Evolutionary conservation across 1,140 invertebrate genomes (phyloP).

Genomic region (Yoshiicerus persimilis): DNA sequence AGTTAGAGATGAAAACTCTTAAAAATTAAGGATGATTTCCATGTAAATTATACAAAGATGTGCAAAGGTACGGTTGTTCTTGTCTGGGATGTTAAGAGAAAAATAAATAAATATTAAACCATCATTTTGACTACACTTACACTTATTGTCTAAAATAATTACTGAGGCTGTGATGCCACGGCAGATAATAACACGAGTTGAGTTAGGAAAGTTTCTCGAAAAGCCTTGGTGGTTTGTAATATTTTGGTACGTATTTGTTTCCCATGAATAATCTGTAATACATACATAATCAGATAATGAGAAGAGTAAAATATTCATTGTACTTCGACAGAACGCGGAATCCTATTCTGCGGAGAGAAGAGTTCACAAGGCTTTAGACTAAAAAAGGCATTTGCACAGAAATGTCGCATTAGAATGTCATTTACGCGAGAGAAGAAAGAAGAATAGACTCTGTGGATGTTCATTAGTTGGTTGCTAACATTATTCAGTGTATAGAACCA

Average conservation of each 20-base stretch:
- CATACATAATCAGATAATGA: slow-evolving; percentile 9
- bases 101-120: not conserved
- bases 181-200: not conserved
- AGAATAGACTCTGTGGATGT: not conserved
- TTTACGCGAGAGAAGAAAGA: not conserved
- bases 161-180: not conserved
- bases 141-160: not conserved
- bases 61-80: not conserved
- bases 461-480: not conserved
- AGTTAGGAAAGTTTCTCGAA: not conserved
- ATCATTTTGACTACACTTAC: not conserved
- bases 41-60: slow-evolving; percentile 2
- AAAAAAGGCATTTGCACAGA: slow-evolving; percentile 27
- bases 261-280: slow-evolving; percentile 27
- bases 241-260: not conserved
- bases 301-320: not conserved
- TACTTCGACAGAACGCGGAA: not conserved
- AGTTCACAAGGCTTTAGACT: slow-evolving; percentile 5
- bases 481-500: not conserved
- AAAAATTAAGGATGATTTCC: not conserved
- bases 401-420: slow-evolving; percentile 29
- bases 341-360: not conserved
- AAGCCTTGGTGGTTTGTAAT: not conserved
- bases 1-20: not conserved
- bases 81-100: not conserved